Evolutionary conservation across 1,140 invertebrate species (phyloP).

Genomic region (Nasonia giraulti): DNA sequence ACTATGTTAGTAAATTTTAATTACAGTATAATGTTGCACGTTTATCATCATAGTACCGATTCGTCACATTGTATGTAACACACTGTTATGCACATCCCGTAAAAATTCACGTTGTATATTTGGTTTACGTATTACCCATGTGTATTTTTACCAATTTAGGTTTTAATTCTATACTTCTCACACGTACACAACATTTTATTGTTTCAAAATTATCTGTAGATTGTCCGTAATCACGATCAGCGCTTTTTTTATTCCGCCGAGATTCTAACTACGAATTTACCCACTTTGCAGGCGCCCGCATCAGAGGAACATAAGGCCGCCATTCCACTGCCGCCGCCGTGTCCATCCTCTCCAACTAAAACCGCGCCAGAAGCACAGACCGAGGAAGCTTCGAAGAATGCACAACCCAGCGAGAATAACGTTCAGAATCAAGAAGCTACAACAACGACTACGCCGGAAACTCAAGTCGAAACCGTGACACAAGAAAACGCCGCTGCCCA

Average conservation of each 20-base stretch:
- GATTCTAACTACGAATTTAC: not conserved
- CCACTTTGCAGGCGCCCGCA: not conserved
- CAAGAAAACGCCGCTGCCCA: not conserved
- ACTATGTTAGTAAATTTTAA: slow-evolving; percentile 48
- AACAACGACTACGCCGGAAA: not conserved
- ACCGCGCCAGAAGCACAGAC: not conserved
- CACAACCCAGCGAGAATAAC: not conserved
- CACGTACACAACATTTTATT: slow-evolving; percentile 25
- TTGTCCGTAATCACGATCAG: not conserved
- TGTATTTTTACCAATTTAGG: not conserved
- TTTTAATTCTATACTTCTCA: not conserved
- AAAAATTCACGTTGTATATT: not conserved
- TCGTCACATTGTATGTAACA: not conserved
- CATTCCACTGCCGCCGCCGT: slow-evolving; percentile 43
- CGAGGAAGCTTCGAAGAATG: not conserved
- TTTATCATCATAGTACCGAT: slow-evolving; percentile 26
- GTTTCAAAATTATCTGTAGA: not conserved
- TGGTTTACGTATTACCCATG: not conserved
- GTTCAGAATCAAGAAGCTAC: not conserved
- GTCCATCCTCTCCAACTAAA: slow-evolving; percentile 33
- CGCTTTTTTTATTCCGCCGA: not conserved
- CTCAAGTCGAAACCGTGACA: not conserved
- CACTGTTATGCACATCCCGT: not conserved
- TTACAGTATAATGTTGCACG: slow-evolving; percentile 49
- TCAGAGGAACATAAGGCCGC: slow-evolving; percentile 36